Evolutionary conservation across 1,140 invertebrate genomes (phyloP), one percentile per base, ranked within the genome.

Genomic region (Telenomus remus): DNA sequence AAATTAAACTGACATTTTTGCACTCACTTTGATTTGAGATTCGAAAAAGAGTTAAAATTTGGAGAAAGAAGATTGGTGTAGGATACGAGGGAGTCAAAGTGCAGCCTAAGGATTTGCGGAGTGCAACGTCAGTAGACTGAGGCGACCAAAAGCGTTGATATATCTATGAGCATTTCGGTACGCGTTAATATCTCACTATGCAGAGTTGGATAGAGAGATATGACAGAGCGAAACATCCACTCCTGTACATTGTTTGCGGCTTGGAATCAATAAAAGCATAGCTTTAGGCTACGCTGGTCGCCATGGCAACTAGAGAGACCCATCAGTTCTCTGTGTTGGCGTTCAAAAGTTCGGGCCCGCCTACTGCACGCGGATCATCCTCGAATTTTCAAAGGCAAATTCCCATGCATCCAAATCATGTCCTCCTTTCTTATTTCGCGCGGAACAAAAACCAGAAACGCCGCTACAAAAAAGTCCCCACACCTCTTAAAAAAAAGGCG

Each of bases 241-340:
- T 86, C 85, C 84, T 86, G 85, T 87, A 87, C 86, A 88, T 87
- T 87, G 86, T 88, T 88, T 88, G 86, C 81, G 85, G 86, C 85
- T 88, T 86, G 84, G 85, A 88, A 88, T 88, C 86, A 88, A 88
- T 88, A 88, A 88, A 87, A 88, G 86, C 86, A 88, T 88, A 88
- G 86, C 86, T 88, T 88, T 88, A 88, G 85, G 86, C 86, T 86
- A 87, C 83, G 84, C 81, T 86, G 79, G 85, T 87, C 76, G 76
- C 69, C 83, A 85, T 85, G 81, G 80, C 82, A 82, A 87, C 85
- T 79, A 75, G 81, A 80, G 85, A 86, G 84, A 86, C 83, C 84
- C 84, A 85, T 85, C 84, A 82, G 80, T 81, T 82, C 80, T 78
- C 76, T 76, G 64, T 73, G 77, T 76, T 79, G 73, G 59, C 64